Evolutionary conservation across 2,797 vertebrate species (phyloP).

Genomic region (Trematomus bernacchii): DNA sequence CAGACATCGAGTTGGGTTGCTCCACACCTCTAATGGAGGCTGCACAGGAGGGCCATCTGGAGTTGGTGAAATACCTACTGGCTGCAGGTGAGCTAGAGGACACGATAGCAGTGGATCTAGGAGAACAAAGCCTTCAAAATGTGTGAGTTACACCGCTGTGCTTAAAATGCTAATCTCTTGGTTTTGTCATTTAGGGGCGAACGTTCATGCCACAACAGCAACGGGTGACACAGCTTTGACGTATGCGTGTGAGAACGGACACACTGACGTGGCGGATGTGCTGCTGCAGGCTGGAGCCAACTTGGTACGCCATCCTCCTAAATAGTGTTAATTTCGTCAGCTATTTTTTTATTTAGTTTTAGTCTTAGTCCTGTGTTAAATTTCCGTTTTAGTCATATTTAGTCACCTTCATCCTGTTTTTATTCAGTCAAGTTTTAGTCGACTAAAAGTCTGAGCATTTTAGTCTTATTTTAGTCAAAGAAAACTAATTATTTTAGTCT

Average conservation of each 20-base stretch:
- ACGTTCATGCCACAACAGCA: constrained; percentile 97
- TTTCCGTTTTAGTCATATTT: no score
- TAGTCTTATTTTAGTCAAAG: no score
- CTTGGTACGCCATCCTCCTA: constrained; percentile 86
- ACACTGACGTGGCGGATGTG: constrained; percentile 98
- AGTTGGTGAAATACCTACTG: constrained; percentile 97
- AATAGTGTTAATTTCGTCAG: no score
- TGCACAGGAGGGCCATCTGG: constrained; percentile 98
- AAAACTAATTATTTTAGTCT: no score
- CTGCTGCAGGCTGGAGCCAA: constrained; percentile 97
- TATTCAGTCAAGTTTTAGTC: no score
- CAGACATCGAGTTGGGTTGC: constrained; percentile 98
- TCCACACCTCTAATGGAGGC: constrained; percentile 99
- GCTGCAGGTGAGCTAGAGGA: constrained; percentile 88
- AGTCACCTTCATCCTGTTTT: no score
- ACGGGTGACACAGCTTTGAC: constrained; percentile 98
- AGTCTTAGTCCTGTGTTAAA: no score
- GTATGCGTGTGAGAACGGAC: constrained; percentile 99
- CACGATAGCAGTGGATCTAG: neutral
- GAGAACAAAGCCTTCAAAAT: neutral
- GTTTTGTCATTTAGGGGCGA: constrained; percentile 88
- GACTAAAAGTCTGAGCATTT: no score
- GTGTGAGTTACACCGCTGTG: neutral
- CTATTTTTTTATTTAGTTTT: no score
- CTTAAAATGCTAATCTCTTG: neutral